A percentile compares a stretch with the other conserved stretches of the same genome.
These are phyloP conservation scores for Acrobasis consociella DNA, from an alignment of 2,888 invertebrate genomes.

Conservation along the genomic window DNA sequence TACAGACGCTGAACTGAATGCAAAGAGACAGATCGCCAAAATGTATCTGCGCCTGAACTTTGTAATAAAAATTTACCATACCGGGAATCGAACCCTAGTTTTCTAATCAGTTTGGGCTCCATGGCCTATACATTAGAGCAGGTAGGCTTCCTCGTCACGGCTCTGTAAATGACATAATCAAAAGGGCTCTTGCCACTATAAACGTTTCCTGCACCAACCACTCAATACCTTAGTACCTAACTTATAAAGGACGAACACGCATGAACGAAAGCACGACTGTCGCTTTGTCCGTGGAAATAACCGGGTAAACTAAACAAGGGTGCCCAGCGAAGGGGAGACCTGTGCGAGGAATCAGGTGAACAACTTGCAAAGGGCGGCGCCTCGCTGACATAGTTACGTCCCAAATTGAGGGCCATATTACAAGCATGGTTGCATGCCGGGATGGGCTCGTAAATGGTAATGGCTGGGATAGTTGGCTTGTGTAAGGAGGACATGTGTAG, in stretches of 20 bases:
- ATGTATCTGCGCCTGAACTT: not conserved
- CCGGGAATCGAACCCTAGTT: constrained; percentile 89
- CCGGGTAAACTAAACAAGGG: not conserved
- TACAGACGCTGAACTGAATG: no score
- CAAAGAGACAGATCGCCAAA: not conserved
- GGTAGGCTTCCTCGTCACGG: no score
- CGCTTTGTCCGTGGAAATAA: not conserved
- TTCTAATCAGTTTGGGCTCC: constrained; percentile 56
- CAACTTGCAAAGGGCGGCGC: not conserved
- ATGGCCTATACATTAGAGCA: no score
- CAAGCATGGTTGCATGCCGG: not conserved
- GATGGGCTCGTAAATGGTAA: not conserved
- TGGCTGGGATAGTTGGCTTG: not conserved
- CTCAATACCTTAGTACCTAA: no score
- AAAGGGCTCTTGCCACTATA: no score
- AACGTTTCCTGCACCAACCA: no score
- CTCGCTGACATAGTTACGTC: constrained; percentile 3
- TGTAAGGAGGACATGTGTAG: not conserved
- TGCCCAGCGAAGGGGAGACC: not conserved
- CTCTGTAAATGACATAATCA: no score
- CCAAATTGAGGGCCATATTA: not conserved
- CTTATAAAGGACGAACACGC: no score
- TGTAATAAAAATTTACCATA: constrained; percentile 74
- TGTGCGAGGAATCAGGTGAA: constrained; percentile 11
- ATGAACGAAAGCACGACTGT: not conserved